Base-by-base conservation (phyloP, 2,113 vertebrate species). In the Psittacus erithacus region DNA sequence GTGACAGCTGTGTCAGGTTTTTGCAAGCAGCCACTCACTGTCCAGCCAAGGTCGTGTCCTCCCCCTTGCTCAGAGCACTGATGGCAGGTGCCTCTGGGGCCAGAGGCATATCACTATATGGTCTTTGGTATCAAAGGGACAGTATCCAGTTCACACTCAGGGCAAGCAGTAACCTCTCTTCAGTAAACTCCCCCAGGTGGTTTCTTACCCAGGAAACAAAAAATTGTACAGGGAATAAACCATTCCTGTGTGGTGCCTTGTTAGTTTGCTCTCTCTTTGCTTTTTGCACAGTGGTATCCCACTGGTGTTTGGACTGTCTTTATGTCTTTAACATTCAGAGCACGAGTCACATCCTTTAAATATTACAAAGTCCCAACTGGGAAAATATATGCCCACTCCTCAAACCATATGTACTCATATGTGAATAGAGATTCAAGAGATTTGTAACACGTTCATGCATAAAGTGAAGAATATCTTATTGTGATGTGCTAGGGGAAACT, bases 61-160 rank as follows among this genome's bases (percentile, higher is more conserved):
- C 44, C 33, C 10, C 4, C 13, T 35, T 70, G 12, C 52, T 44
- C 33, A 60, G 17, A 50, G 29, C 29, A 52, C 69, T 20, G 18
- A 17, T 4, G 23, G 59, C 20, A 47, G 59, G 6, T 3, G 3
- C 17, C 13, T 43, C 11, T 19, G 14, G 20, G 12, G 28, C 11
- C 6, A 0, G 2, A 7, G 3, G 18, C 4, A 8, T 50, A 16
- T 18, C 8, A 7, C 8, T 13, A 7, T 20, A 50, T 0, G 0
- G 29, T 4, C 47, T 78, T 9, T 59, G 43, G 17, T 86, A 1
- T 10, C 67, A 70, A 47, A 55, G 49, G 8, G 20, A 10, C 41
- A 39, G 6, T 19, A 13, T 28, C 29, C 41, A n/a, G 33, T 29
- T 20, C 27, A 13, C 1, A 2, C 2, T 17, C 0, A 0, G 41